These are phyloP conservation scores for Physella acuta DNA, from an alignment of 1,140 invertebrate genomes.

Conservation along the genomic window DNA sequence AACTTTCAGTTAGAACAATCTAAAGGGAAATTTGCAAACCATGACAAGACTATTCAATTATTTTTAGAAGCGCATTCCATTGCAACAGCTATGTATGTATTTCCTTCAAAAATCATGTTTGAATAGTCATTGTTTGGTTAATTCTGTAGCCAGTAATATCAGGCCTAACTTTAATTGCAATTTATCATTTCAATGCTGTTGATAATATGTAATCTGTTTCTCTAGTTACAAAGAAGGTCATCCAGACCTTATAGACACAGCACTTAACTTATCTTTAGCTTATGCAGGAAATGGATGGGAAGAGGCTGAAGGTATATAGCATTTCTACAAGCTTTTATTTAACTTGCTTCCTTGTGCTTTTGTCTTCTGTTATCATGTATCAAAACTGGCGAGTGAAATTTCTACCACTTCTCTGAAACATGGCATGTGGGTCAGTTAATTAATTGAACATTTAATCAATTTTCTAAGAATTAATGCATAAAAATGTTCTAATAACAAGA, in stretches of 20 bases:
- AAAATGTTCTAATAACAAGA: too few relatives aligned
- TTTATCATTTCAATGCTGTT: neutral
- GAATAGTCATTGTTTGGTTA: neutral
- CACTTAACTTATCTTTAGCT: constrained; percentile 45
- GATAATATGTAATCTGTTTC: neutral
- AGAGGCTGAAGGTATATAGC: constrained; percentile 55
- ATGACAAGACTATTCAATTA: constrained; percentile 50
- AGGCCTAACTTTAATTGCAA: neutral
- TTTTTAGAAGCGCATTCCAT: constrained; percentile 56
- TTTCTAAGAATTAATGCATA: neutral
- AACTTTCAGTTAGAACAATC: constrained; percentile 48
- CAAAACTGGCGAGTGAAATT: neutral
- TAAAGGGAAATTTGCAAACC: constrained; percentile 53
- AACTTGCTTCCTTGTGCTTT: neutral
- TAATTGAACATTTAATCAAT: neutral
- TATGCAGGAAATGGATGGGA: constrained; percentile 48
- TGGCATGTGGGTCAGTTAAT: neutral
- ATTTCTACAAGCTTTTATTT: neutral
- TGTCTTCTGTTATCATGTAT: neutral
- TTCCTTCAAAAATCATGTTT: too few relatives aligned
- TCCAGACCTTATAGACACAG: constrained; percentile 49
- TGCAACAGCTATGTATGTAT: constrained; percentile 52
- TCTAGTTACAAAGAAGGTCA: constrained; percentile 40
- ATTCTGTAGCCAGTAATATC: neutral
- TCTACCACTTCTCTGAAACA: neutral